These are phyloP conservation scores for Crenichthys baileyi DNA, from an alignment of 2,797 vertebrate species.

Conservation along the genomic window DNA sequence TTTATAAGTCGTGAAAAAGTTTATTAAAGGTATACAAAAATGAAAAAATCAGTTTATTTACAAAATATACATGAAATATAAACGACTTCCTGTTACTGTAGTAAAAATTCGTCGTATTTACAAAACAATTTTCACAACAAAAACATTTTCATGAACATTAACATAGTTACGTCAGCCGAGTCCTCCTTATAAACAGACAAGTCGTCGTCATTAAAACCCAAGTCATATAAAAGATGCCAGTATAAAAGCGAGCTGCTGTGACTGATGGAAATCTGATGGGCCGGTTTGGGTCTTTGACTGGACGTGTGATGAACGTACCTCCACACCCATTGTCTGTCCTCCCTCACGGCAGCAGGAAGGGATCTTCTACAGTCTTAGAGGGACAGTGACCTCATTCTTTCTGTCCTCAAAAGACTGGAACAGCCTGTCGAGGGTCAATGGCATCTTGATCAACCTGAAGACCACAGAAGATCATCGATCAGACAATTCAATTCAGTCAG, in stretches of 20 bases:
- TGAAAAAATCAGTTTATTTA: slow-evolving; percentile 39
- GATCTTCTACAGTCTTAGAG: not conserved
- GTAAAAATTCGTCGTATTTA: slow-evolving; percentile 2
- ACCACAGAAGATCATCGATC: not conserved
- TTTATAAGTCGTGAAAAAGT: not conserved
- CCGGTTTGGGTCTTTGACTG: not conserved
- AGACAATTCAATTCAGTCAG: too few relatives aligned
- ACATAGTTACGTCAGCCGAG: not conserved
- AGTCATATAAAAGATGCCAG: not conserved
- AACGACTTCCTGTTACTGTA: slow-evolving; percentile 7
- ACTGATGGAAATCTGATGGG: not conserved
- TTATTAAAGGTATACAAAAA: slow-evolving; percentile 44
- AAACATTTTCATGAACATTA: not conserved
- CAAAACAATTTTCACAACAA: not conserved
- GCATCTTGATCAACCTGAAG: slow-evolving; percentile 76
- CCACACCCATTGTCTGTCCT: not conserved
- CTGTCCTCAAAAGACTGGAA: slow-evolving; percentile 37
- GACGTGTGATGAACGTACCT: not conserved
- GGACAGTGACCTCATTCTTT: too few relatives aligned
- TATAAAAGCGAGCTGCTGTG: not conserved
- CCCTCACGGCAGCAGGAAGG: not conserved
- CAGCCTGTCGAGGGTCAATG: not conserved
- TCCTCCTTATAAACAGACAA: not conserved
- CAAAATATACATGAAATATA: slow-evolving; percentile 27
- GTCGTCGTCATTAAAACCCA: not conserved